Evolutionary conservation across 2,797 vertebrate species (phyloP).

Genomic region (Austrolebias charrua): DNA sequence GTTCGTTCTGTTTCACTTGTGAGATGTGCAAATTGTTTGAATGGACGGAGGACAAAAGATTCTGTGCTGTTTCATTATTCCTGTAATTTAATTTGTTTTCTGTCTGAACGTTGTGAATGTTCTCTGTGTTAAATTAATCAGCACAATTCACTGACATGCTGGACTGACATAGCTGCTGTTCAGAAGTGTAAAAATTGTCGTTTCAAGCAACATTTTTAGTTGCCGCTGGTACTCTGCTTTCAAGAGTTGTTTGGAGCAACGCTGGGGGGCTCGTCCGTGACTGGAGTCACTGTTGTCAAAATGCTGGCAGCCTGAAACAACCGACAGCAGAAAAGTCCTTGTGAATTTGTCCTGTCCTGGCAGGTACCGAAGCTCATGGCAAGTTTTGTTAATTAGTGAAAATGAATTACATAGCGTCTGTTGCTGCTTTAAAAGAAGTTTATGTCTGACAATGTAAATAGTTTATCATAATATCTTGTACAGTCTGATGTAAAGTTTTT

Average conservation of each 20-base stretch:
- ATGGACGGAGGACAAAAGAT: conserved; percentile 84
- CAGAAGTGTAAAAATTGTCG: conserved; percentile 91
- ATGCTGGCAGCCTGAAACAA: conserved; percentile 86
- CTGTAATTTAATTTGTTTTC: conserved; percentile 83
- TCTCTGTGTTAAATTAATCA: conserved; percentile 99
- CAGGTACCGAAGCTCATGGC: conserved; percentile 92
- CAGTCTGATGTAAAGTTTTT: conserved; percentile 99
- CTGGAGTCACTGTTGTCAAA: conserved; percentile 80
- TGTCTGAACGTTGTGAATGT: conserved; percentile 93
- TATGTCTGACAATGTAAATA: conserved; percentile 99
- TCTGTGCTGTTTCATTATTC: conserved; percentile 92
- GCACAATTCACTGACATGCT: conserved; percentile 99
- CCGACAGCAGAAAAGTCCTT: conserved; percentile 85
- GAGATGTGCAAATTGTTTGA: conserved; percentile 88
- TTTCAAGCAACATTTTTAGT: conserved; percentile 85
- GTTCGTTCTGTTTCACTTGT: conserved; percentile 80
- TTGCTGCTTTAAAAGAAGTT: conserved; percentile 99
- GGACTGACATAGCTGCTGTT: conserved; percentile 99
- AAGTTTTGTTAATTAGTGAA: conserved; percentile 93
- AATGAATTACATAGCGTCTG: conserved; percentile 93
- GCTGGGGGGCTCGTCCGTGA: conserved; percentile 83
- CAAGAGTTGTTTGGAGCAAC: conserved; percentile 87
- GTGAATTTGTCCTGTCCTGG: conserved; percentile 77
- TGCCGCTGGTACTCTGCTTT: conserved; percentile 93
- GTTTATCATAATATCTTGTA: conserved; percentile 99